A percentile compares a stretch with the other conserved stretches of the same genome.
phyloP scores from a whole-genome alignment of 2,113 vertebrate species.

The Bungarus multicinctus region DNA sequence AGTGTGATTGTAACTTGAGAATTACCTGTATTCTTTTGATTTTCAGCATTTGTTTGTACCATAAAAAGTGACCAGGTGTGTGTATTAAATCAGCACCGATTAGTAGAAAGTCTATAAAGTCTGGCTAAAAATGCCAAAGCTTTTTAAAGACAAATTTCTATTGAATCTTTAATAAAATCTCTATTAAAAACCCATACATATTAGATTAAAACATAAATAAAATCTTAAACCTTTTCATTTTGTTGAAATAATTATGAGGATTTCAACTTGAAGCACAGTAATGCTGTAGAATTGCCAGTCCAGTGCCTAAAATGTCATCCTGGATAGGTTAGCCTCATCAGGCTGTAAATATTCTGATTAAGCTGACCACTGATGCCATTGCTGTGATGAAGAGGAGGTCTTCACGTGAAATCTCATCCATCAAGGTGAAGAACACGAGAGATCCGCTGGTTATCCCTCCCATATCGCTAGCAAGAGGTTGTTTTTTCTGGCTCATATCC shows the following conservation, averaged over 20 bases:
- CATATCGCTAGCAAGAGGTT: constrained; percentile 53
- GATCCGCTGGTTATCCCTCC: constrained; percentile 47
- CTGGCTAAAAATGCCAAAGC: background rate
- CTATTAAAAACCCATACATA: background rate
- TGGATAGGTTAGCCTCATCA: constrained; percentile 13
- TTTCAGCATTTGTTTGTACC: background rate
- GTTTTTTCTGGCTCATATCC: constrained; percentile 71
- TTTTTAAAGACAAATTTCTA: background rate
- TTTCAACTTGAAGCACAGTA: too few relatives aligned
- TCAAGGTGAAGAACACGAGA: constrained; percentile 50
- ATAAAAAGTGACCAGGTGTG: background rate
- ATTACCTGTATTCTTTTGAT: background rate
- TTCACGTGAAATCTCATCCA: constrained; percentile 43
- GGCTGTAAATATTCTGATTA: background rate
- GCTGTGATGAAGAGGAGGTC: constrained; percentile 34
- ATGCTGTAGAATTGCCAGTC: constrained; percentile 3
- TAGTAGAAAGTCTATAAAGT: background rate
- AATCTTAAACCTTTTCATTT: background rate
- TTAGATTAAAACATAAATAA: background rate
- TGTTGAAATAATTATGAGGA: background rate
- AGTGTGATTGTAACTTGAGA: background rate
- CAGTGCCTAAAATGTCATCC: background rate
- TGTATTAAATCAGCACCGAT: background rate
- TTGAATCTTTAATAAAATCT: background rate
- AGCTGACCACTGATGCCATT: background rate